These are phyloP conservation scores for Suillia variegata DNA, from an alignment of 2,888 invertebrate genomes.

Conservation along the genomic window DNA sequence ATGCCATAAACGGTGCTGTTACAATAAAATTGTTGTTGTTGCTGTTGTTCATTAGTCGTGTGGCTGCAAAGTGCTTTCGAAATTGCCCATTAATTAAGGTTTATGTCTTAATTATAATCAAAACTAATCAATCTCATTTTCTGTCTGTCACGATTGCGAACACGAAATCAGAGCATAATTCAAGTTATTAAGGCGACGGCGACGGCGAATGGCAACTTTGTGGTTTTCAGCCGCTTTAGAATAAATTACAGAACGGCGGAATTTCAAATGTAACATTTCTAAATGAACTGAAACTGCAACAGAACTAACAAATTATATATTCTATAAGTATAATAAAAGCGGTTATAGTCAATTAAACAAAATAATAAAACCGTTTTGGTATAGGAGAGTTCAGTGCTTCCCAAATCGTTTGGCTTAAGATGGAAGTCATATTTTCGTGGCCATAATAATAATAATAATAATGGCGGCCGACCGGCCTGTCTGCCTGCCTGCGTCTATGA, in stretches of 20 bases:
- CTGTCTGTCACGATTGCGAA: neutral
- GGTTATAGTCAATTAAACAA: constrained; percentile 50
- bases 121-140: constrained; percentile 3
- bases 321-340: constrained; percentile 12
- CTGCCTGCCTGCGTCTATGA: neutral
- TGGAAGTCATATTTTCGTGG: constrained; percentile 17
- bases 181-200: no score
- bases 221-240: no score
- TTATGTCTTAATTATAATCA: neutral
- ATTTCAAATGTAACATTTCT: no score
- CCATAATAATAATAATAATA: constrained; percentile 20
- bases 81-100: neutral
- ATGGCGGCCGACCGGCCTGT: neutral
- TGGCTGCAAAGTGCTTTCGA: neutral
- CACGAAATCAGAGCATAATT: neutral
- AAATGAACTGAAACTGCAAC: no score
- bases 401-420: constrained; percentile 24
- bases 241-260: no score
- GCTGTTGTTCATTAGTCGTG: no score
- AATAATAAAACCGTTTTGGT: constrained; percentile 39
- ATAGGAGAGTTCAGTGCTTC: constrained; percentile 27
- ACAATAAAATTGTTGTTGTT: no score
- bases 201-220: neutral
- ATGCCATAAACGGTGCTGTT: no score
- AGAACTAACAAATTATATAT: no score